Base-by-base conservation (phyloP, 2,113 vertebrate species). In the Engystomops pustulosus region DNA sequence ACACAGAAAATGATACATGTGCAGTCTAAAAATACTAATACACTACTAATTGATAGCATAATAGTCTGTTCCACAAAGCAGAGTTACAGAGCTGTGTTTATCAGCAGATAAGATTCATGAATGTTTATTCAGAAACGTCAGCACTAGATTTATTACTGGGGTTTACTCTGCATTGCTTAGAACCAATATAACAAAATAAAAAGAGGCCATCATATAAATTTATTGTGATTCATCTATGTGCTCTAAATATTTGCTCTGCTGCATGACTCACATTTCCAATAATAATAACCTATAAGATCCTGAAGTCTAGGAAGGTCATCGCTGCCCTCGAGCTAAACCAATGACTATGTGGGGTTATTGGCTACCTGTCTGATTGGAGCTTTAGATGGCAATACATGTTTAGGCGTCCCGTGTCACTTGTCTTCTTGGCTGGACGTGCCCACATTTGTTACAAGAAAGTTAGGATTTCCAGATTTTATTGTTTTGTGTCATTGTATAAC, bases 161-260 rank as follows among this genome's bases (percentile, higher is more conserved):
- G 18, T 53, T 53, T 30, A 17, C 45, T 32, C 4, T 75, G 30
- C 0, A 32, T 36, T 53, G 51, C n/a, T 23, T 77, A 12, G 17
- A 36, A 36, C 49, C 20, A 77, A 49, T 49, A 18, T 72, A 74
- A 58, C 9, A 55, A 20, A 55, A 77, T 14, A n/a, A 77, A 34
- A 77, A 58, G 17, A 77, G 49, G 10, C 49, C 20, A 58, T n/a
- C 0, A 58, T 25, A 27, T 34, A 17, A 67, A 67, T 36, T 34
- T 44, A 72, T 58, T 36, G 15, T 6, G 32, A 38, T 55, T 77
- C 74, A 23, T 55, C 11, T 20, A 58, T 38, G 49, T 38, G 32
- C 20, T 23, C 20, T n/a, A 32, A 53, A 34, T 53, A 36, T 51
- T 75, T 51, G 45, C 30, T 10, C 23, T 51, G 27, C 20, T 34